Base-by-base conservation (phyloP, 2,888 invertebrate species). In the Ornithoptera alexandrae region DNA sequence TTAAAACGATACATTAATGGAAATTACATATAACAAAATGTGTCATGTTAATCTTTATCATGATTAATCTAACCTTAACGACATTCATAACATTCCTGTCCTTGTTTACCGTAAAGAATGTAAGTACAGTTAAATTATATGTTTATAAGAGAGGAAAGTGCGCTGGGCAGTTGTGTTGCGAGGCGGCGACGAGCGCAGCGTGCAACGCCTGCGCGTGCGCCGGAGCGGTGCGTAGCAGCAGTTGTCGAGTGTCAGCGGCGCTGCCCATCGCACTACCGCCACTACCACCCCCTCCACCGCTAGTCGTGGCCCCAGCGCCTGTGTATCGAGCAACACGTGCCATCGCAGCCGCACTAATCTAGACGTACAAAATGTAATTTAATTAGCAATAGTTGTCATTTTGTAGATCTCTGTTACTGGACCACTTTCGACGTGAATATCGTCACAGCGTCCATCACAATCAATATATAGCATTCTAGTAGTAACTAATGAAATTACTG, bases 311-410 rank as follows among this genome's bases (percentile, higher is more conserved):
- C 36, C n/a, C 68, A n/a, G 85, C 81, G 71, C 91, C 90, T 39
- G 90, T 87, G 81, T 88, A 90, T 12, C 88, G 85, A 4, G 91
- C 90, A 73, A 91, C 90, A 56, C 91, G 86, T 0, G 86, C 89
- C 89, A 90, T 88, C 6, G 90, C 90, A 20, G 85, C 84, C 0
- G 84, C 85, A 67, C 75, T 88, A 36, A 87, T 73, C 89, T 90
- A 8, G n/a, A n/a, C 20, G 57, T 8, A 57, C n/a, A 57, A 57
- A 57, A 57, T 20, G 20, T 50, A 10, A 39, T 39, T 39, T 39
- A 39, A 39, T 39, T 39, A 39, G 10, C 10, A 39, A 10, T 39
- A 10, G 1, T 8, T 39, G 1, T 39, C 7, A 39, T 39, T 39
- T 39, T 39, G 10, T 39, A 39, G 8, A 10, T 39, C 7, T 39